Evolutionary conservation across 1,140 invertebrate species (phyloP), one percentile per base, ranked within the genome.

Genomic region (Pentalonia nigronervosa): DNA sequence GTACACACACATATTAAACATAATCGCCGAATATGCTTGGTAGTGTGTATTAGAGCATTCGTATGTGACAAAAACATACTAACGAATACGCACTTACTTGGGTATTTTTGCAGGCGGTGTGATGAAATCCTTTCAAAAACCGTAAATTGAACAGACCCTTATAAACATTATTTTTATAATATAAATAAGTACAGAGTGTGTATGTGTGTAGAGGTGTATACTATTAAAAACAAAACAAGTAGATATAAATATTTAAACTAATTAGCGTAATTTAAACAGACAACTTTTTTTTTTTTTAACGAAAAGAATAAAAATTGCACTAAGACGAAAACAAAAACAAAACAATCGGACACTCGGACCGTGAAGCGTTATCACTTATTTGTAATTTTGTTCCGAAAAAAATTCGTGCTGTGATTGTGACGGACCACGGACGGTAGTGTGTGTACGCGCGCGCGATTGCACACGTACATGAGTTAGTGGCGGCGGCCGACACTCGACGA

Each of bases 281-380:
- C 21, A 2, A 50, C 34, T 23, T 53, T 25, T 89, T 41, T 41
- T 56, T 50, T 36, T 8, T 8, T 25, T 2, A 41, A 56, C 30
- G 30, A 90, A 41, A 45, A 90, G 23, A n/a, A 67, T 4, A 67
- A n/a, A 67, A 84, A 50, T 84, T 56, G n/a, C 45, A 81, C 90
- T 76, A 56, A 25, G 8, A 93, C 48, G 81, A 93, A 83, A 93
- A 93, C 91, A 92, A 84, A 34, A 93, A 93, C 91, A 93, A 91
- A 91, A 48, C 48, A 86, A 23, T 50, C 91, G 48, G 21, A 25
- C 45, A 11, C 89, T 56, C n/a, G 48, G 81, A 50, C 90, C 67
- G 67, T 56, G 90, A 48, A 92, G 41, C n/a, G 91, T 93, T 93
- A 93, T 93, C 91, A 93, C 91, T 50, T 93, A 93, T 53, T 56